These are phyloP conservation scores for Pelmatolapia mariae DNA, from an alignment of 2,113 vertebrate genomes.

Conservation along the genomic window DNA sequence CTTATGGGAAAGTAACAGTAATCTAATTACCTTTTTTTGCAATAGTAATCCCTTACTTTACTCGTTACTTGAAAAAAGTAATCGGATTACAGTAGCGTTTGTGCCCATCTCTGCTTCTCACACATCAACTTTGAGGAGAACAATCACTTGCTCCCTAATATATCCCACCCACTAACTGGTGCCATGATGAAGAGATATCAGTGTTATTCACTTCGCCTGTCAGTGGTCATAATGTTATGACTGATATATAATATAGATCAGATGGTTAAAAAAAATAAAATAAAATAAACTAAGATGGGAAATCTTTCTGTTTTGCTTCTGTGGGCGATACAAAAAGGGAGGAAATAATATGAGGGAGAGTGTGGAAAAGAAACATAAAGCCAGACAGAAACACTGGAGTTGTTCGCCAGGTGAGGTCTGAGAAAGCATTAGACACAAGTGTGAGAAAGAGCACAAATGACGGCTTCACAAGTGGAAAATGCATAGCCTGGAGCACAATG, in stretches of 20 bases:
- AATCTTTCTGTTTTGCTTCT: background rate
- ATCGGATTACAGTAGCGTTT: background rate
- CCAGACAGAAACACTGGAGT: background rate
- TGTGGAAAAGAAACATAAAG: background rate
- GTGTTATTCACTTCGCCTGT: background rate
- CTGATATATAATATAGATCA: background rate
- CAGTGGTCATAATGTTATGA: background rate
- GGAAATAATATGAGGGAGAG: background rate
- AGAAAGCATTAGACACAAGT: conserved; percentile 1
- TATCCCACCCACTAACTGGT: background rate
- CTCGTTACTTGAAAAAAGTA: accelerated
- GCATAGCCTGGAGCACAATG: conserved; percentile 40
- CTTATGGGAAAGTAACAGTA: accelerated
- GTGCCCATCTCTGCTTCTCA: background rate
- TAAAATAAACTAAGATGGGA: background rate
- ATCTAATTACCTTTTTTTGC: background rate
- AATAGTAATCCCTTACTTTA: background rate
- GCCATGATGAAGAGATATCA: background rate
- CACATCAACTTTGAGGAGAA: accelerated
- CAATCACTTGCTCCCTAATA: background rate
- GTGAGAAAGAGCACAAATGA: conserved; percentile 33
- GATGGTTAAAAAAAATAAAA: background rate
- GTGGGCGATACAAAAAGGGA: background rate
- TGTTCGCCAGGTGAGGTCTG: background rate
- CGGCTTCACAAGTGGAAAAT: conserved; percentile 40